Evolutionary conservation across 2,113 vertebrate genomes (phyloP).

Genomic region (Syrrhaptes paradoxus): DNA sequence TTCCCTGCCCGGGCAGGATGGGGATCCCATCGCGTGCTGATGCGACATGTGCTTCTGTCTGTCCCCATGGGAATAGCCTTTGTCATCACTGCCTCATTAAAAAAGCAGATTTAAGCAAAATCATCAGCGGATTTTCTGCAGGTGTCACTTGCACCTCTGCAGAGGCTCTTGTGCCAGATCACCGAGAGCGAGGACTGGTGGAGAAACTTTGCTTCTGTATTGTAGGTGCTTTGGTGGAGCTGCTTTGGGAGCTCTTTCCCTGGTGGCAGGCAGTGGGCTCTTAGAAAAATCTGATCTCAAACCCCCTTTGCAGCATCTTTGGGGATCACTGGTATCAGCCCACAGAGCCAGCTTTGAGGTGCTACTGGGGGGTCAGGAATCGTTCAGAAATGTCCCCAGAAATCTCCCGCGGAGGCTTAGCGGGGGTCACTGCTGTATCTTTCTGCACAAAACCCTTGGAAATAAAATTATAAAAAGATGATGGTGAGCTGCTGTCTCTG

Average conservation of each 20-base stretch:
- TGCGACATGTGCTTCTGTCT: neutral
- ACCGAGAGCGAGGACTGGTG: neutral
- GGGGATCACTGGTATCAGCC: no score
- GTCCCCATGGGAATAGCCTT: neutral
- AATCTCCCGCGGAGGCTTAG: neutral
- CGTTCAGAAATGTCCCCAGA: rapidly evolving
- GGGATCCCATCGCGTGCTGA: rapidly evolving
- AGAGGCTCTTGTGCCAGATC: neutral
- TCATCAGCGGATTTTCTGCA: neutral
- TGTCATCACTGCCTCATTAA: neutral
- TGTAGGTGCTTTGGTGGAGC: neutral
- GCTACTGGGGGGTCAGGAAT: neutral
- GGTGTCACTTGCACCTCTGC: rapidly evolving
- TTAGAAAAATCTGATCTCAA: neutral
- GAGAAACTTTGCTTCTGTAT: neutral
- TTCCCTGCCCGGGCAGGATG: rapidly evolving
- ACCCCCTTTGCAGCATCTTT: neutral
- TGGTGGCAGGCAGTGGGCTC: neutral
- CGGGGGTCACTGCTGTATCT: neutral
- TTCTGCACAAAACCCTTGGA: neutral
- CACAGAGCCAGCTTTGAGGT: rapidly evolving
- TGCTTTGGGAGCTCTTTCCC: neutral
- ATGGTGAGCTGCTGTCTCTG: neutral
- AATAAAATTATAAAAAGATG: neutral
- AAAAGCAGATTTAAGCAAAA: neutral